Conservation (phyloP, 2,888 invertebrate genomes). For the Drosophila silvestris region DNA sequence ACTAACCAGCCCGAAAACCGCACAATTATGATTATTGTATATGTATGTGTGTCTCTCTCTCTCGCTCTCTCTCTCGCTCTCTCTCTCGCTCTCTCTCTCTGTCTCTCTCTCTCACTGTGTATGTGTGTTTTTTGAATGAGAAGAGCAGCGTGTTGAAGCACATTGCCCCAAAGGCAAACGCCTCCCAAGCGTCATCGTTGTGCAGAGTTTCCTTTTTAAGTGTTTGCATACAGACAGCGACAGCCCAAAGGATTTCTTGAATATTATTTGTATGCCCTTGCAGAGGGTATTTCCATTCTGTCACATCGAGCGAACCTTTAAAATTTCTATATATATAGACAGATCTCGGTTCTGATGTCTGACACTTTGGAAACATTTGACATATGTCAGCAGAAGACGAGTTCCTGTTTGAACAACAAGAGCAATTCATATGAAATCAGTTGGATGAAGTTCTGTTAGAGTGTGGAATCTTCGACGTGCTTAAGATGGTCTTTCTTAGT, state of each 20-base stretch:
- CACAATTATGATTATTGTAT: constrained; percentile 72
- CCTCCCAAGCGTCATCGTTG: constrained; percentile 41
- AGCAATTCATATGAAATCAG: not conserved
- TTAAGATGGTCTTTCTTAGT: not conserved
- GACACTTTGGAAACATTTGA: not conserved
- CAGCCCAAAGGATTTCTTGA: constrained; percentile 42
- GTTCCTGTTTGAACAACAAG: not conserved
- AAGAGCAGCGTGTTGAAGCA: constrained; percentile 27
- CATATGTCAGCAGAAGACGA: not conserved
- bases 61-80: not conserved
- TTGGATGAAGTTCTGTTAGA: not conserved
- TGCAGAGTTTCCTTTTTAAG: constrained; percentile 53
- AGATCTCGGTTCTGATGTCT: not conserved
- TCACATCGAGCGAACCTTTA: not conserved
- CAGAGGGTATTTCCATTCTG: not conserved
- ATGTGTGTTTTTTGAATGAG: constrained; percentile 18
- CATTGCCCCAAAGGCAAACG: constrained; percentile 54
- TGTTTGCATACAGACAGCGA: constrained; percentile 56
- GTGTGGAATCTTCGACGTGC: not conserved
- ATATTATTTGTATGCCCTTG: constrained; percentile 12
- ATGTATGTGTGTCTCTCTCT: not conserved
- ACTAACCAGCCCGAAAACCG: constrained; percentile 48
- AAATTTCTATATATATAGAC: not conserved
- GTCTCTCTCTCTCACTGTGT: not conserved
- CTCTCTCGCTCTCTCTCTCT: too few species aligned